These are phyloP conservation scores for Ophioninae sp. DNA, from an alignment of 2,888 invertebrate genomes.

Conservation along the genomic window DNA sequence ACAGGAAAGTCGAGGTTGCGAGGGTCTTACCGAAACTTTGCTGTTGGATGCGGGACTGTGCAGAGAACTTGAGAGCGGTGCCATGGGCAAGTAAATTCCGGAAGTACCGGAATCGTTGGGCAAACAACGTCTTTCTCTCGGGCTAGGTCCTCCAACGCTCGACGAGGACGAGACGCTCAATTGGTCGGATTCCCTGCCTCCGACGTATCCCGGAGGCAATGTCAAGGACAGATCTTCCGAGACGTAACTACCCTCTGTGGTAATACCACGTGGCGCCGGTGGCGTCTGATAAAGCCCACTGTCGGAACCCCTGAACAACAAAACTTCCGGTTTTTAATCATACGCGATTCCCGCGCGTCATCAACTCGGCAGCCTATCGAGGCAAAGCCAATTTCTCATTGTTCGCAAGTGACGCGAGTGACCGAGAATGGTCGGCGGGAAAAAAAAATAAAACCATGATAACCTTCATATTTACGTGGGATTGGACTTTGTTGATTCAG, in stretches of 20 bases:
- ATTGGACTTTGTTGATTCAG: neutral
- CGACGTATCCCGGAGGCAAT: conserved; percentile 80
- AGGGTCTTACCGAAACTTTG: conserved; percentile 84
- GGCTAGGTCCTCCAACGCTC: conserved; percentile 83
- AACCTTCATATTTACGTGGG: conserved; percentile 13
- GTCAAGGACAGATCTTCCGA: conserved; percentile 83
- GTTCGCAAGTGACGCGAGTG: neutral
- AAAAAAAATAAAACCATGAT: conserved; percentile 17
- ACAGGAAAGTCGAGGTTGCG: neutral
- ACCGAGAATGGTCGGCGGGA: conserved; percentile 3
- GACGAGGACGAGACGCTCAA: conserved; percentile 85
- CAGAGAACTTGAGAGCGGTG: conserved; percentile 81
- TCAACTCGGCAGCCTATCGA: neutral
- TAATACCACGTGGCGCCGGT: conserved; percentile 83
- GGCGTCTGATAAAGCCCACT: conserved; percentile 84
- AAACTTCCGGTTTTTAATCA: conserved; percentile 58
- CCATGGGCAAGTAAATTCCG: conserved; percentile 84
- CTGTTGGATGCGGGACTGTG: conserved; percentile 84
- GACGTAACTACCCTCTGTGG: conserved; percentile 83
- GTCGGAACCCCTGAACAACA: conserved; percentile 83
- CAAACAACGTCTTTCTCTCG: conserved; percentile 81
- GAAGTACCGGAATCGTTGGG: conserved; percentile 80
- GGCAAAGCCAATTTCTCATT: neutral
- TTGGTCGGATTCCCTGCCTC: conserved; percentile 83
- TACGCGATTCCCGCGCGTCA: conserved; percentile 7